Evolutionary conservation across 2,113 vertebrate species (phyloP), one percentile per base, ranked within the genome.

Genomic region (Coracopsis vasa): DNA sequence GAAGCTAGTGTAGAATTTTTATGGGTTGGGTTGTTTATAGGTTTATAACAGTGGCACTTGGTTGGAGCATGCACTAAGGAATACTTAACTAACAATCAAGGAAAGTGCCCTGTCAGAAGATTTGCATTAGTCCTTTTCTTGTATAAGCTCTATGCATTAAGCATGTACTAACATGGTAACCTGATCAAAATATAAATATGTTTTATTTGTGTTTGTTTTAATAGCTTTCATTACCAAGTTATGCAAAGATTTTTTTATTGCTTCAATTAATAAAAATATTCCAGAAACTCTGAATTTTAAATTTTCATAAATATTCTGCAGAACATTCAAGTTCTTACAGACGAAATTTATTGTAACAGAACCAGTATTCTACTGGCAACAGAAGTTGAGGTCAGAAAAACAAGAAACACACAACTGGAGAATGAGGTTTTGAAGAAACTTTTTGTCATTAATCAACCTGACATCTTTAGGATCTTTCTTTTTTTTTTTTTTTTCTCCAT

Each of bases 1-100:
- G 81, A 84, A 95, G 69, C 28, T 82, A 77, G 41, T 62, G 54
- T 60, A 85, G 74, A 87, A 90, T 95, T 94, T 93, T 94, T 95
- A 95, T 90, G 70, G 85, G 92, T 90, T 6, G 2, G 39, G 37
- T 91, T 92, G 62, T 92, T 86, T 92, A 95, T 88, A 66, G 66
- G 74, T 53, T 95, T 96, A 58, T 94, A 94, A 92, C 48, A 48
- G 71, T 61, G 33, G 54, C 67, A 77, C 16, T 90, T 82, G 45
- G 6, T 69, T 94, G 58, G 74, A 93, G 75, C 41, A 80, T 0
- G 1, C 81, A 75, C 45, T 51, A 70, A 88, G 70, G 53, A 85
- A 94, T 80, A 73, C 20, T 8, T 84, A 91, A 92, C 41, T 78
- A 92, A 69, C 24, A 87, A 58, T 61, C n/a, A 80, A 67, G 28